These are phyloP conservation scores for Calidris pygmaea DNA, from an alignment of 2,113 vertebrate genomes.

Conservation along the genomic window DNA sequence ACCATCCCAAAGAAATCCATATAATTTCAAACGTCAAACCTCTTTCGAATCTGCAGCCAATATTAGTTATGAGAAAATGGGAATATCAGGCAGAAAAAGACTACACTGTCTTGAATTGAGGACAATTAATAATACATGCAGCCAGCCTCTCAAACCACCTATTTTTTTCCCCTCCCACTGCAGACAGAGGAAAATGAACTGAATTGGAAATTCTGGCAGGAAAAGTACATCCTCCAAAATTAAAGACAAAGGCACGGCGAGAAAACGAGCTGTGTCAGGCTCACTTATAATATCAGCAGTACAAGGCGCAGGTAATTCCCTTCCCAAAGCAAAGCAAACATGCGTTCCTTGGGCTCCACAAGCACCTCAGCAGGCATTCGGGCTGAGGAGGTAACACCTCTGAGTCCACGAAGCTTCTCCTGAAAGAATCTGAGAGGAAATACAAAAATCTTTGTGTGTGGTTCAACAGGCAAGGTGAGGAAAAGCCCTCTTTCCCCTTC, in stretches of 20 bases:
- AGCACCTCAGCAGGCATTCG: background rate
- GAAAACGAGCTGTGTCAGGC: constrained; percentile 6
- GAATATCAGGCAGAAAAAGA: constrained; percentile 6
- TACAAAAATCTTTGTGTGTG: fast-evolving
- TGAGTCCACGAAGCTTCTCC: background rate
- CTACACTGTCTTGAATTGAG: background rate
- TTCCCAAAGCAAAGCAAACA: background rate
- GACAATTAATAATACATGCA: constrained; percentile 38
- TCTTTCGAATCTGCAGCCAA: background rate
- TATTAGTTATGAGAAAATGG: background rate
- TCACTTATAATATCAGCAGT: background rate
- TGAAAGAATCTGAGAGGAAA: background rate
- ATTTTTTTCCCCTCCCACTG: background rate
- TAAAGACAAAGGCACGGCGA: constrained; percentile 9
- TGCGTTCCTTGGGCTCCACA: background rate
- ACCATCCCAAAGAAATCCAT: background rate
- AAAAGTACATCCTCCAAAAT: constrained; percentile 25
- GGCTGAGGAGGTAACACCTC: background rate
- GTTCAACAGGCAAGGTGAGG: background rate
- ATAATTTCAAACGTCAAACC: background rate
- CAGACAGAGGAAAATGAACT: background rate
- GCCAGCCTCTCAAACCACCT: constrained; percentile 16
- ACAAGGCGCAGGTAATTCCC: background rate
- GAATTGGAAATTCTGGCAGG: constrained; percentile 40
- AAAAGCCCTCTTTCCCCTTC: background rate